Evolutionary conservation across 2,797 vertebrate species (phyloP), one percentile per base, ranked within the genome.

Genomic region (Discoglossus pictus): DNA sequence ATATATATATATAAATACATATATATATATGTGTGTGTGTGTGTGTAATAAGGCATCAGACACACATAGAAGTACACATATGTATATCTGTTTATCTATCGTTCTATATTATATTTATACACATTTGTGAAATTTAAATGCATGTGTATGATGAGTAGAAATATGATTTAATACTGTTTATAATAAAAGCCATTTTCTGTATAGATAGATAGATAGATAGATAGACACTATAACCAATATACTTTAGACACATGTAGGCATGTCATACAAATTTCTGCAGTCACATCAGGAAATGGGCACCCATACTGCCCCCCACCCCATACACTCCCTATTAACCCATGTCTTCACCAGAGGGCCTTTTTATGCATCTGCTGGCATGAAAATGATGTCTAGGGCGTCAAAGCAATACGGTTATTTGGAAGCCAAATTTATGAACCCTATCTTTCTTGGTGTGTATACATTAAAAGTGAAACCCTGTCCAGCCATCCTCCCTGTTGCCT

Each of bases 281-380:
- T 56, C 43, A 56, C 52, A 56, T 42, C 24, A 56, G 5, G 18
- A 56, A 24, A 13, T 40, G 51, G 68, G 36, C 42, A 27, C 23
- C 43, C 59, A 18, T 27, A 51, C 15, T 35, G 44, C 20, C 44
- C 44, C 18, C 50, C 56, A 10, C 25, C 38, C n/a, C 39, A 53
- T 39, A 56, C 50, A 61, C 60, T 56, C 52, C 60, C 53, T 52
- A 12, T 31, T 25, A 63, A 48, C 36, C 61, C 61, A 53, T 46
- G 21, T 36, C 35, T 50, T 35, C 36, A 18, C 35, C 40, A 56
- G 31, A 63, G 55, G 68, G 60, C 23, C 58, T 51, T 25, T n/a
- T 61, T 18, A 24, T 38, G 31, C 34, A 38, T 52, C 18, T 15
- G 2, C 46, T 39, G 6, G 5, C 9, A n/a, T 16, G 20, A 56